Evolutionary conservation across 1,140 invertebrate species (phyloP), one percentile per base, ranked within the genome.

Genomic region (Mesaphorura yosii): DNA sequence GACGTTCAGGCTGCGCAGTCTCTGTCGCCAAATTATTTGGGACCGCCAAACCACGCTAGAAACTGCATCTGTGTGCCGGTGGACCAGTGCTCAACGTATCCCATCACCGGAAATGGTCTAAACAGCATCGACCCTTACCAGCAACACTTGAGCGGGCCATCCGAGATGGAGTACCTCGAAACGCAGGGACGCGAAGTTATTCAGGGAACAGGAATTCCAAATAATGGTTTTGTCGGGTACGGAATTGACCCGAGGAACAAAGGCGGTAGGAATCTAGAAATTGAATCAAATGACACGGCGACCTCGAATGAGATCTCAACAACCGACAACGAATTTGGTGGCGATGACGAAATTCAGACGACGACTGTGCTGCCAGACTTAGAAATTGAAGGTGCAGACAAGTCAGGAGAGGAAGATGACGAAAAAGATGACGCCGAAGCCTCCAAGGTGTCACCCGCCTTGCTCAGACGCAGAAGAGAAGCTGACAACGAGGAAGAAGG

Each of bases 51-150:
- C 55, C 48, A 62, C 56, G 31, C 44, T 44, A 79, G 78, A n/a
- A 82, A 87, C 53, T 88, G 86, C 65, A 75, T 83, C n/a, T 89
- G 85, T 62, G 84, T 88, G 14, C 83, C 83, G 51, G 84, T 80
- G 60, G 79, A 84, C 44, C 84, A 88, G 64, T 89, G 86, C 62
- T n/a, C n/a, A n/a, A n/a, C n/a, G n/a, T n/a, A n/a, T n/a, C n/a
- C n/a, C n/a, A n/a, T n/a, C n/a, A 74, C 80, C 3, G 12, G 23
- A 25, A 27, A 25, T 7, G 23, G 44, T 7, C 14, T 26, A 17
- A 10, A 46, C 6, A 46, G 22, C n/a, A 34, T 34, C n/a, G 10
- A 10, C 10, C 10, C 10, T 34, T 34, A 34, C n/a, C 31, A 34
- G 31, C 10, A 10, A 77, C 31, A 34, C 10, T n/a, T n/a, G 10